A percentile compares a stretch with the other conserved stretches of the same genome.
Evolutionary conservation across 2,113 vertebrate species (phyloP).

Genomic region (Tapirus terrestris): DNA sequence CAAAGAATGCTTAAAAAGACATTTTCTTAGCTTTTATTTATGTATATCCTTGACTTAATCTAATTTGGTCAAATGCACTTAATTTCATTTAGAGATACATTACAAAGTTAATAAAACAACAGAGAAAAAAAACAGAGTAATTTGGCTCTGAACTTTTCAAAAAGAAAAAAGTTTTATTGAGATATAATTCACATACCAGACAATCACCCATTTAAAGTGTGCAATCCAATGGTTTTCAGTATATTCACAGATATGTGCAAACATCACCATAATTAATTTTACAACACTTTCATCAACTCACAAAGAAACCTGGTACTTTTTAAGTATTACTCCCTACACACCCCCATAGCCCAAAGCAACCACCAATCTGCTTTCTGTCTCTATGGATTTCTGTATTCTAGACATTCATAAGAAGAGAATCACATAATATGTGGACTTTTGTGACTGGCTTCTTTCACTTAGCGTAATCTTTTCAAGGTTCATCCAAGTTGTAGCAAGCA

Average conservation of each 20-base stretch:
- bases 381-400: background rate
- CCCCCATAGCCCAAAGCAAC: background rate
- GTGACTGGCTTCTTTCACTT: background rate
- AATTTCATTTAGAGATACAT: background rate
- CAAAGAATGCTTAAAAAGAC: background rate
- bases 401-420: background rate
- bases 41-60: background rate
- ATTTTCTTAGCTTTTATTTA: background rate
- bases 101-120: background rate
- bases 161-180: background rate
- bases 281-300: background rate
- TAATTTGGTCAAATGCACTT: constrained; percentile 11
- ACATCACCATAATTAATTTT: background rate
- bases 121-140: background rate
- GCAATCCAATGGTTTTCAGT: background rate
- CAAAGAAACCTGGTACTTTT: background rate
- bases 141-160: background rate
- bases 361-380: background rate
- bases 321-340: background rate
- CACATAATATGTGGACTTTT: background rate
- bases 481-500: background rate
- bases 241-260: background rate
- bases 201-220: background rate
- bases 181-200: background rate
- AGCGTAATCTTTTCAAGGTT: background rate